Conservation (phyloP, 2,113 vertebrate species). For the Anoura caudifer region DNA sequence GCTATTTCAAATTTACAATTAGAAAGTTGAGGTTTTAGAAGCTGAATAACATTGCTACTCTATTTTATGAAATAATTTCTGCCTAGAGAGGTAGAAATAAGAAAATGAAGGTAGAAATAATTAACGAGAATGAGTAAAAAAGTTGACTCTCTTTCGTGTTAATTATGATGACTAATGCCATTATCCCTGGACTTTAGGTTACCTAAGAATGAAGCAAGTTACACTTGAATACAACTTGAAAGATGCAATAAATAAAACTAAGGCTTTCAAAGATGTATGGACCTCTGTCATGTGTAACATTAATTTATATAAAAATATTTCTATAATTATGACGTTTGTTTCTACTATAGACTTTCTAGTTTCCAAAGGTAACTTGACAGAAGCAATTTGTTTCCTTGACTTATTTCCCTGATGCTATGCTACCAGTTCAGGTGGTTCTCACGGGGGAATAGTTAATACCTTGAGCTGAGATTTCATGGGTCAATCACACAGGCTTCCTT, state of each 20-base stretch:
- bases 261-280: neutral
- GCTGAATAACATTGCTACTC: neutral
- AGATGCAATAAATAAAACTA: neutral
- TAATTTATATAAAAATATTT: constrained; percentile 19
- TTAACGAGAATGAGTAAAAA: neutral
- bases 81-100: neutral
- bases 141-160: neutral
- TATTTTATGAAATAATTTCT: neutral
- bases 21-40: constrained; percentile 1
- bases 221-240: neutral
- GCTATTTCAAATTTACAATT: constrained; percentile 1
- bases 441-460: neutral
- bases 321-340: constrained; percentile 9
- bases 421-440: neutral
- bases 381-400: neutral
- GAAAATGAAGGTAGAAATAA: constrained; percentile 29
- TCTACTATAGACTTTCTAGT: neutral
- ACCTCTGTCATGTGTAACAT: neutral
- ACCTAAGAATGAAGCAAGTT: neutral
- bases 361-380: neutral
- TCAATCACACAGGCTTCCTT: neutral
- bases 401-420: neutral
- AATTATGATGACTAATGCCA: neutral
- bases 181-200: neutral
- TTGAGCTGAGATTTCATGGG: neutral